Evolutionary conservation across 2,888 invertebrate species (phyloP), one percentile per base, ranked within the genome.

Genomic region (Venusia cambrica): DNA sequence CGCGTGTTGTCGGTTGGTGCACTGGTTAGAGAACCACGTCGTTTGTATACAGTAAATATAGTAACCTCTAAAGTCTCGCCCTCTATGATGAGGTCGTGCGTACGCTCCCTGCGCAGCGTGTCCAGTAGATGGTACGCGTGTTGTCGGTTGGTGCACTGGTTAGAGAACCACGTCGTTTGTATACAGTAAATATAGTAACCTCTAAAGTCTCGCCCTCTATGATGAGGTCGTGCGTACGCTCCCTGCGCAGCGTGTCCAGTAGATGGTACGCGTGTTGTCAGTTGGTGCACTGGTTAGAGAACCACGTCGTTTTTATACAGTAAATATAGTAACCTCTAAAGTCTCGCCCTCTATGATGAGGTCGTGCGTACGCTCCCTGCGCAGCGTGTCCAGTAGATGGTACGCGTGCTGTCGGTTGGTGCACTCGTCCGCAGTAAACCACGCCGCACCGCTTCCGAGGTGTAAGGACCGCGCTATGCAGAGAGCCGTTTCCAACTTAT

Each of bases 401-500:
- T 77, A 58, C 2, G 80, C 80, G 38, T 75, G 70, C 0, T 69
- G 56, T 0, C 87, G 45, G 28, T 57, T 25, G 32, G 32, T 20
- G 41, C 81, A 78, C 7, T 60, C 56, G 1, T 43, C 45, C 11
- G 81, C 84, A 5, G 50, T 35, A 47, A 51, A 61, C 70, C 70
- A 77, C 7, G 49, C 45, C 2, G 52, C 21, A 20, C 73, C 74
- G 8, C 78, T 79, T 45, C 87, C 83, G 33, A 99, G 89, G 53
- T 96, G 92, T 2, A 98, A 95, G 60, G 98, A 98, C 71, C 99
- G 98, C 1, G 99, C 99, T 62, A 99, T 99, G 73, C 99, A 99
- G 12, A 96, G 94, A 0, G 99, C 99, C 0, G 99, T 99, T 87
- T 99, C 99, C 45, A 98, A 72, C 80, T 97, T 97, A 72, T 97